Conservation (phyloP, 1,140 invertebrate species). For the Notospermus geniculatus region DNA sequence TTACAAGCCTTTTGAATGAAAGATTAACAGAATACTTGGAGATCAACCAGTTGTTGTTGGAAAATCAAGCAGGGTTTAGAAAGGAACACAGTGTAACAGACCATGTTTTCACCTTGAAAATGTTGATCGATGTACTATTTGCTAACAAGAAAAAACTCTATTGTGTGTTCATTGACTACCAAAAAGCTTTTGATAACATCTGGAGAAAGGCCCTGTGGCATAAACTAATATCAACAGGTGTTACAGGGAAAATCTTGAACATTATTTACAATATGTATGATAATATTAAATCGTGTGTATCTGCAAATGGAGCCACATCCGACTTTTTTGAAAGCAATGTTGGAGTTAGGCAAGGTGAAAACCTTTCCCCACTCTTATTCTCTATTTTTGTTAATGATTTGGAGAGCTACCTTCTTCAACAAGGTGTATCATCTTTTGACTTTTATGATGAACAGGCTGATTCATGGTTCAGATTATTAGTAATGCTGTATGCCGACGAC, state of each 20-base stretch:
- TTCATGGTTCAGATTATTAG: too few species aligned
- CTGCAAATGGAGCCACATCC: background rate
- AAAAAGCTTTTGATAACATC: background rate
- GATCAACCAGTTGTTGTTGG: slow-evolving; percentile 6
- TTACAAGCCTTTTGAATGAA: slow-evolving; percentile 12
- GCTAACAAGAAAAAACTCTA: background rate
- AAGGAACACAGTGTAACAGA: slow-evolving; percentile 9
- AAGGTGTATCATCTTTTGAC: too few species aligned
- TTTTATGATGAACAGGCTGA: too few species aligned
- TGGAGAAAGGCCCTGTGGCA: slow-evolving; percentile 1
- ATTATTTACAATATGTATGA: background rate
- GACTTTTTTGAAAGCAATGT: background rate
- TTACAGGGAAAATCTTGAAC: background rate
- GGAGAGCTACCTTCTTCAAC: too few species aligned
- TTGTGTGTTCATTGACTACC: too few species aligned
- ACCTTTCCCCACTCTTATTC: background rate
- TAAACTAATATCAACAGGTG: background rate
- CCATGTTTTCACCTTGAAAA: slow-evolving; percentile 18
- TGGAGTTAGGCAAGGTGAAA: background rate
- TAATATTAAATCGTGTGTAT: background rate
- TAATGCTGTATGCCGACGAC: too few species aligned
- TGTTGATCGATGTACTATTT: background rate
- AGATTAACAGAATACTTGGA: slow-evolving; percentile 12
- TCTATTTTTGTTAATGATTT: background rate
- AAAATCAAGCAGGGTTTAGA: slow-evolving; percentile 21